Conservation (phyloP, 2,888 invertebrate genomes). For the Drosophila suboccidentalis region DNA sequence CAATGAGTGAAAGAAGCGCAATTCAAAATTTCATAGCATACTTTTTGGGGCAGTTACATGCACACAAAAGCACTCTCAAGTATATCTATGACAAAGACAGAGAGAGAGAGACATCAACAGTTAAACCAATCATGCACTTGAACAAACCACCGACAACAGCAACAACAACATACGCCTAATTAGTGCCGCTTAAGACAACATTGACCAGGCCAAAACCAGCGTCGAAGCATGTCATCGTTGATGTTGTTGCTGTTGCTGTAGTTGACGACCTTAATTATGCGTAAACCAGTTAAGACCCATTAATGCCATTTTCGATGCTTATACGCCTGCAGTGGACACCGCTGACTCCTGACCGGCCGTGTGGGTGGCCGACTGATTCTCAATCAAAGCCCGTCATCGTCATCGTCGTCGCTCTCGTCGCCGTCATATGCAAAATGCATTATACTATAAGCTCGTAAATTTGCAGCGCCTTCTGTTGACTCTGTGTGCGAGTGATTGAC, state of each 20-base stretch:
- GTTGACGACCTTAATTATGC: constrained; percentile 75
- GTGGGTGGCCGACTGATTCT: constrained; percentile 29
- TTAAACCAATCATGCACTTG: constrained; percentile 71
- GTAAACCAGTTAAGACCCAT: constrained; percentile 65
- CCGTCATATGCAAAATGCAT: constrained; percentile 59
- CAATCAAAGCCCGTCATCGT: constrained; percentile 41
- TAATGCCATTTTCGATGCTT: constrained; percentile 69
- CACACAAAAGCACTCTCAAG: constrained; percentile 3
- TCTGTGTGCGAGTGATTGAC: constrained; percentile 42
- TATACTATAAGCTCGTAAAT: constrained; percentile 48
- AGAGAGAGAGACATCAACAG: constrained; percentile 7
- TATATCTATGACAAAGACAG: background rate
- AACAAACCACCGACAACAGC: constrained; percentile 42
- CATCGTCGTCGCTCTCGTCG: background rate
- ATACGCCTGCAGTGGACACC: constrained; percentile 42
- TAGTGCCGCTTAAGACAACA: constrained; percentile 74
- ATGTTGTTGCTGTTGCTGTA: constrained; percentile 6
- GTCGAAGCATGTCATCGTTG: constrained; percentile 11
- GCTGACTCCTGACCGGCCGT: background rate
- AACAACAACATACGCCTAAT: constrained; percentile 57
- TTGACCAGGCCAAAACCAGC: constrained; percentile 45
- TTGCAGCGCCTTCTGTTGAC: constrained; percentile 39
- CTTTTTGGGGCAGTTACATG: constrained; percentile 26
- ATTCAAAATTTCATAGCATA: constrained; percentile 25
- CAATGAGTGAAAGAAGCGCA: constrained; percentile 7